Percentiles rank a stretch among this genome's conserved stretches.
Evolutionary conservation across 1,140 invertebrate genomes (phyloP).

Genomic region (Microplitis mediator): DNA sequence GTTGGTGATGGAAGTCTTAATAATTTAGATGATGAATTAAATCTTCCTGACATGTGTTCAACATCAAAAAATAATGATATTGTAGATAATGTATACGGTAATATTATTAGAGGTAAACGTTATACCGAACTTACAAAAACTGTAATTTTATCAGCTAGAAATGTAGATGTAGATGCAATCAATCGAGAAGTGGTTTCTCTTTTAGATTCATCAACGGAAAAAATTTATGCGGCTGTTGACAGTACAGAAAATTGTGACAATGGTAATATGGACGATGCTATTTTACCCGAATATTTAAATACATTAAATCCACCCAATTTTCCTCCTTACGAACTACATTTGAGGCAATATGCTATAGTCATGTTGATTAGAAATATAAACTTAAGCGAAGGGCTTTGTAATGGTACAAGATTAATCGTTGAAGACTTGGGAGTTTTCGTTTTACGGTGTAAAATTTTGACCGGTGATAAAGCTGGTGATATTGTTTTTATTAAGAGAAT

Average conservation of each 20-base stretch:
- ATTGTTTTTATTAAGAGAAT: constrained; percentile 31
- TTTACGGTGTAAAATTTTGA: constrained; percentile 20
- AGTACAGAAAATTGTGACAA: constrained; percentile 14
- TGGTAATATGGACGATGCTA: neutral
- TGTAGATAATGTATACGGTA: constrained; percentile 13
- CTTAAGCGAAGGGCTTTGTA: constrained; percentile 24
- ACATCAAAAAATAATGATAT: neutral
- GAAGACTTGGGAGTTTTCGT: constrained; percentile 27
- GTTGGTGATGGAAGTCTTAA: constrained; percentile 28
- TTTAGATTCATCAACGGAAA: constrained; percentile 12
- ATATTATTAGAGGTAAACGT: constrained; percentile 14
- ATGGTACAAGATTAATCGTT: constrained; percentile 32
- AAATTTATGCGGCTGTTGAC: constrained; percentile 20
- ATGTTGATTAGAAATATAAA: constrained; percentile 23
- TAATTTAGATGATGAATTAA: constrained; percentile 5
- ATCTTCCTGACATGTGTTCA: constrained; percentile 18
- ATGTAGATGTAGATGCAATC: constrained; percentile 28
- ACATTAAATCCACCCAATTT: constrained; percentile 10
- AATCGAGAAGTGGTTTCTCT: constrained; percentile 23
- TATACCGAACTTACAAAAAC: constrained; percentile 14
- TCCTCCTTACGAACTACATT: constrained; percentile 19
- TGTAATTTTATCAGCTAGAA: constrained; percentile 29
- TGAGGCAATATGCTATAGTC: constrained; percentile 5
- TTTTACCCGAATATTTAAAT: constrained; percentile 26
- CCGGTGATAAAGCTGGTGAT: constrained; percentile 25